Base-by-base conservation (phyloP, 2,797 vertebrate genomes). In the Gymnothorax javanicus region DNA sequence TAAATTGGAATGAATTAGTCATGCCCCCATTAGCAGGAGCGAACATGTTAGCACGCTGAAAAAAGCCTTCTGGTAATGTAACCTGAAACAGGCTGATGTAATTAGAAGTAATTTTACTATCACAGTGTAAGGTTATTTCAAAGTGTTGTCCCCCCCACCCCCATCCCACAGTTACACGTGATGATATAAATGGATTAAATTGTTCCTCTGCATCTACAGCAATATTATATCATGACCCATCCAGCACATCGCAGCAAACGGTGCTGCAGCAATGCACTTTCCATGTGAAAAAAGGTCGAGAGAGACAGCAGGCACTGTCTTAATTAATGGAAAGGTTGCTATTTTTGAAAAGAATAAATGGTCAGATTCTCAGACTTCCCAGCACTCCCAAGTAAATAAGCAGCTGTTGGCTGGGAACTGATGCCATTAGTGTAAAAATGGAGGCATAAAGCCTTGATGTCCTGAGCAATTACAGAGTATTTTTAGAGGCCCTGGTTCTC, bases 401-500 rank as follows among this genome's bases (percentile, higher is more conserved):
- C 86, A 71, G 64, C 81, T 50, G 59, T 75, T n/a, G 13, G 59
- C 60, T 64, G 64, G 54, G 27, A 86, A 67, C 62, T 25, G 64
- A 59, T 43, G 67, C 67, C 62, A 54, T 87, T 83, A 75, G 82
- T 58, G 67, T 71, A 83, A 73, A 60, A 59, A 60, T 23, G 69
- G 67, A 57, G 9, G 56, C 17, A 83, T 23, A 87, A 77, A 84
- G 67, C 54, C 71, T 43, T 0, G 54, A 60, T 71, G 20, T 33
- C 56, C 86, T 56, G 73, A 58, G 27, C 67, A 87, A 77, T 87
- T 87, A 84, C 60, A 69, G 82, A 50, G 67, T 83, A 87, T 87
- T 87, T 87, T 87, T 83, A 75, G 69, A 62, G 56, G 86, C 82
- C 7, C 27, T 60, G 82, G 82, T 75, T 87, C 83, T 82, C 67